Evolutionary conservation across 2,888 invertebrate genomes (phyloP), one percentile per base, ranked within the genome.

Genomic region (Scaptodrosophila latifasciaeformis): DNA sequence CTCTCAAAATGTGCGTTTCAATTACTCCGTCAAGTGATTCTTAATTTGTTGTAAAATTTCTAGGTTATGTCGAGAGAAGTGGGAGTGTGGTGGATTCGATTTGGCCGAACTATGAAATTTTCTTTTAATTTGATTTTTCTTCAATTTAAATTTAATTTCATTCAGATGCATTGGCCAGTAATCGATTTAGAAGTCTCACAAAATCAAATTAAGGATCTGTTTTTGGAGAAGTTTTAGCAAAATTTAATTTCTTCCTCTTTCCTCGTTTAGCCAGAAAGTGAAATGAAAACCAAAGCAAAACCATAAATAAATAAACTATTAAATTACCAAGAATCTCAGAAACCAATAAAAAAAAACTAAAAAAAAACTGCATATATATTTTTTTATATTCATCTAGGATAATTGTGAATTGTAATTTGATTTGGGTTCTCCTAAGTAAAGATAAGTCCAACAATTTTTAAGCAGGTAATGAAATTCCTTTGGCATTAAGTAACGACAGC

Each of bases 401-500:
- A 67, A 72, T 55, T n/a, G n/a, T n/a, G n/a, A n/a, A n/a, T n/a
- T n/a, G n/a, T n/a, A n/a, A n/a, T n/a, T n/a, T n/a, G n/a, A n/a
- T n/a, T n/a, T n/a, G n/a, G n/a, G n/a, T n/a, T 72, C 48, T 54
- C 5, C 27, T n/a, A n/a, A n/a, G n/a, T n/a, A n/a, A n/a, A n/a
- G 5, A 27, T 77, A 58, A 62, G 66, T 66, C 61, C 62, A 67
- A 56, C 61, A 47, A 56, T 19, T 43, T 43, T 53, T 54, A 65
- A 72, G 62, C 82, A 80, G 81, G 82, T 80, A 80, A 79, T n/a
- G n/a, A n/a, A 61, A 47, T 63, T 56, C 52, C 55, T 49, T 62
- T 44, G 54, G 61, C 63, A 51, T 60, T 59, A 66, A 80, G 67
- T 80, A 80, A 81, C 70, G 67, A 80, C 67, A 75, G 78, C 70